Evolutionary conservation across 1,140 invertebrate species (phyloP).

Genomic region (Leptestheria dahalacensis): DNA sequence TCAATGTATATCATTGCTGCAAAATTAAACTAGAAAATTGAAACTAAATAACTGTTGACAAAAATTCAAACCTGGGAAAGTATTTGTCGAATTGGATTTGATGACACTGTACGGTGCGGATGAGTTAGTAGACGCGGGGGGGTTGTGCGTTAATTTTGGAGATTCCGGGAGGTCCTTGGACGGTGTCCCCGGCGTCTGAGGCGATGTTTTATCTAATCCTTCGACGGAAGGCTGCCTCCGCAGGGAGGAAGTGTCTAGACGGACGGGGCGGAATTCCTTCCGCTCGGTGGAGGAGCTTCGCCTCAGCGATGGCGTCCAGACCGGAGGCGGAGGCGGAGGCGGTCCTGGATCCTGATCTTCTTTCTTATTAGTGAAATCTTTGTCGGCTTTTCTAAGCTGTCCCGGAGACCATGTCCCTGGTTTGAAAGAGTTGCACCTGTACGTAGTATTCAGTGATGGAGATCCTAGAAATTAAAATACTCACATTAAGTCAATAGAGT

Average conservation of each 20-base stretch:
- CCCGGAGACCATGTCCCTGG: conserved; percentile 19
- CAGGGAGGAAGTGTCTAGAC: conserved; percentile 14
- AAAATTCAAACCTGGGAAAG: not conserved
- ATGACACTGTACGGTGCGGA: not conserved
- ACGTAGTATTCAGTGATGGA: not conserved
- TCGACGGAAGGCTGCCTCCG: conserved; percentile 7
- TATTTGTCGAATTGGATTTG: not conserved
- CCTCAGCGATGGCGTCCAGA: conserved; percentile 16
- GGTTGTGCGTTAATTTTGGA: not conserved
- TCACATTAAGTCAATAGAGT: no score
- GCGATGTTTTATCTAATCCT: not conserved
- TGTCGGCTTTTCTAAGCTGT: not conserved
- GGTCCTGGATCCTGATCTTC: conserved; percentile 1
- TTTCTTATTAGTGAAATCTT: not conserved
- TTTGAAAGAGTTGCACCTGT: not conserved
- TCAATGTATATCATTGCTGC: no score
- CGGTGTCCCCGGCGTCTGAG: no score
- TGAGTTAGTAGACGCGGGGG: not conserved
- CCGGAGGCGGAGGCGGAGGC: conserved; percentile 7
- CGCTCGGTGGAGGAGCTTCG: conserved; percentile 15
- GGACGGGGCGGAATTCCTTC: conserved; percentile 16
- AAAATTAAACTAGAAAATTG: no score
- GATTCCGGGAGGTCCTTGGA: no score
- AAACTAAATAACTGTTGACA: no score
- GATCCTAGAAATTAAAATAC: not conserved